Percentiles rank a stretch among this genome's conserved stretches.
Evolutionary conservation across 1,140 invertebrate genomes (phyloP).

Genomic region (Sarcophaga peregrina): DNA sequence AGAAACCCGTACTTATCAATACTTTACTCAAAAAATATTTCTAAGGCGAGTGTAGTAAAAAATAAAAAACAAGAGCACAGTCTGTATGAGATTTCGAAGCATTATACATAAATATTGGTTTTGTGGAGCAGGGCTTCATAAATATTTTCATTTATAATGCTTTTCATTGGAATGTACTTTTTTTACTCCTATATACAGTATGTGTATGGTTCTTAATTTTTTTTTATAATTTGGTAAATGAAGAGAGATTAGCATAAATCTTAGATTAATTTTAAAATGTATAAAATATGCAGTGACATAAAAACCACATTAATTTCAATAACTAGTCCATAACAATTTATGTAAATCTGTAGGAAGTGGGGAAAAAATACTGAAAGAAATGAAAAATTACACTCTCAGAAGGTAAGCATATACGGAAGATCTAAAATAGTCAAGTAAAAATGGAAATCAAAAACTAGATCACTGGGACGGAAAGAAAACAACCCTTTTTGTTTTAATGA

Average conservation of each 20-base stretch:
- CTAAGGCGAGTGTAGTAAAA: too few species aligned
- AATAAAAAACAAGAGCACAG: too few species aligned
- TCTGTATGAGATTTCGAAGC: too few species aligned
- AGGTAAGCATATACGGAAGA: background rate
- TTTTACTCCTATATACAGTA: too few species aligned
- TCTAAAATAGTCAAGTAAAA: background rate
- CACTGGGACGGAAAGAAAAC: background rate
- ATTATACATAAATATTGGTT: too few species aligned
- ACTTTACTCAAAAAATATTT: too few species aligned
- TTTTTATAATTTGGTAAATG: too few species aligned
- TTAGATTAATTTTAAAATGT: conserved; percentile 20
- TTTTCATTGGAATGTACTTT: too few species aligned
- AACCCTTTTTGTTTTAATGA: background rate
- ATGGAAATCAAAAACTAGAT: background rate
- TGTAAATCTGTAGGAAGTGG: background rate
- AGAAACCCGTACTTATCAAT: too few species aligned
- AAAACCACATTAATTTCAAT: conserved; percentile 36
- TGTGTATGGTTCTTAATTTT: too few species aligned
- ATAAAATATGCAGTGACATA: conserved; percentile 37
- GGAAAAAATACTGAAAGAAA: background rate
- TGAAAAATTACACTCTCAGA: background rate
- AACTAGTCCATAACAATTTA: conserved; percentile 8
- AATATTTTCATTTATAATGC: too few species aligned
- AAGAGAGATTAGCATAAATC: conserved; percentile 30
- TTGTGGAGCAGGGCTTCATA: too few species aligned